Conservation (phyloP, 2,797 vertebrate species). For the Limosa lapponica region DNA sequence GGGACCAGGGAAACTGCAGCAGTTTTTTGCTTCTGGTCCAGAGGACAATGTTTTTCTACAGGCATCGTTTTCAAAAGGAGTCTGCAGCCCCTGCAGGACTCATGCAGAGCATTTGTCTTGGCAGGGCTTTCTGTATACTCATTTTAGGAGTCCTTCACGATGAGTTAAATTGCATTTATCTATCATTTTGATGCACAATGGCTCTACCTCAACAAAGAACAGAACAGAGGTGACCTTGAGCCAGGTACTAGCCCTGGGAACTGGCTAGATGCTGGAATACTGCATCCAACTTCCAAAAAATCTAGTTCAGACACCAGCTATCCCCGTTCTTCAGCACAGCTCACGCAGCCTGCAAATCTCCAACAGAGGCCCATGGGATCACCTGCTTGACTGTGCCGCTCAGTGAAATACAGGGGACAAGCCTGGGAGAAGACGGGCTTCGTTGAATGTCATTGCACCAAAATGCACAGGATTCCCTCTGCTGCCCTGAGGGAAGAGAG, state of each 20-base stretch:
- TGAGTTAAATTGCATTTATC: not conserved
- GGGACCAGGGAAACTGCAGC: not conserved
- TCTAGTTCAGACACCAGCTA: not conserved
- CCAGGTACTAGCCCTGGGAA: not conserved
- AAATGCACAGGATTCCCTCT: not conserved
- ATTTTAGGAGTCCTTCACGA: not conserved
- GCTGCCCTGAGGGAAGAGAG: not conserved
- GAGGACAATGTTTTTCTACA: not conserved
- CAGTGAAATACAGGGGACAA: not conserved
- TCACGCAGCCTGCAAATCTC: not conserved
- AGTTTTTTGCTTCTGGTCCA: not conserved
- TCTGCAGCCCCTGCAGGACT: not conserved
- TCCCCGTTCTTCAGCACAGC: not conserved
- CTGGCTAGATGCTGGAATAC: not conserved
- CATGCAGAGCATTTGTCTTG: not conserved
- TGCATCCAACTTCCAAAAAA: not conserved
- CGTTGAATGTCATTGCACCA: not conserved
- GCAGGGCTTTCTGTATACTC: not conserved
- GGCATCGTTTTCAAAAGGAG: not conserved
- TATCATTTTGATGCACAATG: not conserved
- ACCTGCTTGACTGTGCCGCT: not conserved
- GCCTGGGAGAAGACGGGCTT: not conserved
- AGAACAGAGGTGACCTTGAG: not conserved
- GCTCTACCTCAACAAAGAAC: not conserved
- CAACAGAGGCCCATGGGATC: not conserved